Evolutionary conservation across 2,888 invertebrate species (phyloP).

Genomic region (Psylliodes chrysocephalus): DNA sequence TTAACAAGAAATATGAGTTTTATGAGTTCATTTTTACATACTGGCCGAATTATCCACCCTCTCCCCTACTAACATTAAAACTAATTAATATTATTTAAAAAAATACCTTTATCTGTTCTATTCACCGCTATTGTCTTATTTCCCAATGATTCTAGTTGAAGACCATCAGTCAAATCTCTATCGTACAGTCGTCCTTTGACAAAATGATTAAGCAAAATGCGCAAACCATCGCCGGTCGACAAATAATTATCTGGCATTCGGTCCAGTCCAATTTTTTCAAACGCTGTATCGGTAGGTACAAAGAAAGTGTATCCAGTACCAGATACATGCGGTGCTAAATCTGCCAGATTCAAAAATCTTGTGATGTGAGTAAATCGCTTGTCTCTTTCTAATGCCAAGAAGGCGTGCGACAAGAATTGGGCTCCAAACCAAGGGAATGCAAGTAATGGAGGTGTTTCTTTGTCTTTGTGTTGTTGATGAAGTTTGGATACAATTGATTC

Average conservation of each 20-base stretch:
- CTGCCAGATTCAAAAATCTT: conserved; percentile 71
- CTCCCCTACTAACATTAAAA: no score
- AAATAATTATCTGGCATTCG: conserved; percentile 69
- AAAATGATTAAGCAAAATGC: conserved; percentile 72
- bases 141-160: conserved; percentile 68
- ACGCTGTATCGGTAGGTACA: conserved; percentile 75
- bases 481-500: conserved; percentile 71
- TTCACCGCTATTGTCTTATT: conserved; percentile 68
- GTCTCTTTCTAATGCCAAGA: conserved; percentile 70
- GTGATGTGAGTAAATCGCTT: conserved; percentile 69
- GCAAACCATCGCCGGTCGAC: conserved; percentile 69
- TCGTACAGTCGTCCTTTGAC: conserved; percentile 71
- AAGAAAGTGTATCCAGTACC: conserved; percentile 77
- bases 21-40: no score
- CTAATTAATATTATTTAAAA: no score
- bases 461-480: conserved; percentile 72
- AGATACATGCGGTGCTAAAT: conserved; percentile 71
- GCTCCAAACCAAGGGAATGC: conserved; percentile 75
- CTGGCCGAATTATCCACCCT: no score
- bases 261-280: conserved; percentile 70
- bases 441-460: conserved; percentile 73
- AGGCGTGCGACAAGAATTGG: conserved; percentile 72
- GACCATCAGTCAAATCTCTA: conserved; percentile 68
- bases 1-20: no score
- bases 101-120: conserved; percentile 62